phyloP scores from a whole-genome alignment of 2,113 vertebrate genomes.

The Conger conger region DNA sequence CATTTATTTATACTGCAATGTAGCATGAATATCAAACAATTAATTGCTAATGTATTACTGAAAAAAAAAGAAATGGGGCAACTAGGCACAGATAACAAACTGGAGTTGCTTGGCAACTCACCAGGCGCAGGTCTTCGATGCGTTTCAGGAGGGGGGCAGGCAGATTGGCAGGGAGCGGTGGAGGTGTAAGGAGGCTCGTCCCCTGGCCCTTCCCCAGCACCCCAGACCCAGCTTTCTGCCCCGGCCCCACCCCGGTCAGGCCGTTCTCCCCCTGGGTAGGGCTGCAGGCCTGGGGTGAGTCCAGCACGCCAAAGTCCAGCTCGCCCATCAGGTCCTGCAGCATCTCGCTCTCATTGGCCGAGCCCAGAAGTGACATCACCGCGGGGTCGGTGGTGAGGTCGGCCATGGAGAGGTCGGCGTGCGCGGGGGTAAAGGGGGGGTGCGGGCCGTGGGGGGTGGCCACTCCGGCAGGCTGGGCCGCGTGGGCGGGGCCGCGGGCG shows the following conservation, averaged over 20 bases:
- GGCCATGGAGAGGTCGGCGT: constrained; percentile 58
- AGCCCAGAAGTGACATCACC: constrained; percentile 89
- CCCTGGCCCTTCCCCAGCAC: constrained; percentile 63
- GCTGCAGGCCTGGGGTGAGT: constrained; percentile 83
- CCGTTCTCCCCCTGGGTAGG: constrained; percentile 86
- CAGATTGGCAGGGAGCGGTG: constrained; percentile 83
- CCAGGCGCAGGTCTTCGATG: constrained; percentile 89
- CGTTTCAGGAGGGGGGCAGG: constrained; percentile 83
- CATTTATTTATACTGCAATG: too few relatives aligned
- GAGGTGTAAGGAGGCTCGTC: constrained; percentile 55
- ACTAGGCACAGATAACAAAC: not conserved
- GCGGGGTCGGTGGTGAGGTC: constrained; percentile 76
- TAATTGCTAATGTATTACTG: too few relatives aligned
- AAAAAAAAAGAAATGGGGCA: too few relatives aligned
- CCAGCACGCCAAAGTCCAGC: constrained; percentile 90
- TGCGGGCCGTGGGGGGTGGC: constrained; percentile 53
- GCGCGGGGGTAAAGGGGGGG: constrained; percentile 56
- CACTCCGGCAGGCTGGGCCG: too few relatives aligned
- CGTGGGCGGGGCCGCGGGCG: constrained; percentile 19
- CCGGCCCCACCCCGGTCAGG: constrained; percentile 45
- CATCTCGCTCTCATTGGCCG: constrained; percentile 82
- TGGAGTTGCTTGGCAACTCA: constrained; percentile 51
- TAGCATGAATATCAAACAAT: too few relatives aligned
- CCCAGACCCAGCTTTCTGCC: constrained; percentile 45
- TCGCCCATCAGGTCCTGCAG: constrained; percentile 92